phyloP scores from a whole-genome alignment of 2,888 invertebrate species.

The Eudasyphora cyanicolor region DNA sequence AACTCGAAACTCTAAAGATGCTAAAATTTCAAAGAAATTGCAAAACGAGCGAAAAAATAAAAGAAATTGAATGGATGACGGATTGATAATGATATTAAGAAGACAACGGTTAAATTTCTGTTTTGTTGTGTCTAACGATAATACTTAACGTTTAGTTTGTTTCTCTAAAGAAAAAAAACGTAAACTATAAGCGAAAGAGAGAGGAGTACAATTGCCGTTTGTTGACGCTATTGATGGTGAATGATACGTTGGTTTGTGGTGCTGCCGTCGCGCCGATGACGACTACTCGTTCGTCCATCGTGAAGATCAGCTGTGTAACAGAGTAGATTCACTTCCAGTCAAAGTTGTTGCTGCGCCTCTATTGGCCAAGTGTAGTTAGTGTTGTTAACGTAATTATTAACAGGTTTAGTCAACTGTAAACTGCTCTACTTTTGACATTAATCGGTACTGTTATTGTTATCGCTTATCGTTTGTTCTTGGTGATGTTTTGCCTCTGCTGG shows the following conservation, averaged over 20 bases:
- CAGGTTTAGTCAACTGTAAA: conserved; percentile 65
- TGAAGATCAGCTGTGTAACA: conserved; percentile 3
- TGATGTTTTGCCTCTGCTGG: background rate
- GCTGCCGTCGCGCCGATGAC: background rate
- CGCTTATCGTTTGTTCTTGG: background rate
- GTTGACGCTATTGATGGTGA: background rate
- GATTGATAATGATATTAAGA: background rate
- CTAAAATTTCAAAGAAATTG: background rate
- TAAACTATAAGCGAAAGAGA: background rate
- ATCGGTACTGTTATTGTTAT: conserved; percentile 29
- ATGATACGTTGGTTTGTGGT: no score
- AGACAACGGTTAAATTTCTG: background rate
- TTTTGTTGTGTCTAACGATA: background rate
- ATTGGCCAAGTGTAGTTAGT: background rate
- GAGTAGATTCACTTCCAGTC: background rate
- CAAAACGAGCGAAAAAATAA: background rate
- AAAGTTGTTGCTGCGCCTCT: conserved; percentile 2
- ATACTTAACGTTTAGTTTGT: background rate
- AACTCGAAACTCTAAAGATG: background rate
- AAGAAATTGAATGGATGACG: background rate
- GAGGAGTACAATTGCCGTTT: background rate
- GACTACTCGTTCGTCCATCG: background rate
- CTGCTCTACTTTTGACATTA: conserved; percentile 57
- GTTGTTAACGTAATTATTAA: conserved; percentile 56
- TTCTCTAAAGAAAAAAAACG: background rate